A percentile compares a stretch with the other conserved stretches of the same genome.
phyloP scores from a whole-genome alignment of 1,140 invertebrate genomes.

The Wiebesia pumilae region DNA sequence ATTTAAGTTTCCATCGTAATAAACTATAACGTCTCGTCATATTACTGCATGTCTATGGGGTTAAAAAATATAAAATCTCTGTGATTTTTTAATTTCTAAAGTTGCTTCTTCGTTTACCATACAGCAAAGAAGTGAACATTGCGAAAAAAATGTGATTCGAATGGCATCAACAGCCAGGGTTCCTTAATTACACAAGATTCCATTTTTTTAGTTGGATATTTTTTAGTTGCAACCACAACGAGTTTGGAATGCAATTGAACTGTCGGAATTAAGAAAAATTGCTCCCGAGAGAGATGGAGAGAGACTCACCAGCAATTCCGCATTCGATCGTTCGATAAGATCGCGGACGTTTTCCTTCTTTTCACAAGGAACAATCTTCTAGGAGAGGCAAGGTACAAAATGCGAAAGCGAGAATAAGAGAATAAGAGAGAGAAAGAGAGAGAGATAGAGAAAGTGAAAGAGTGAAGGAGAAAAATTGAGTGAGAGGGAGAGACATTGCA shows the following conservation, averaged over 20 bases:
- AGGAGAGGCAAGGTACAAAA: not conserved
- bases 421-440: not conserved
- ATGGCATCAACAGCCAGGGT: slow-evolving; percentile 37
- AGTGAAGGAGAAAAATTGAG: not conserved
- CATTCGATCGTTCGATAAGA: slow-evolving; percentile 52
- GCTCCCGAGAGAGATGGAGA: slow-evolving; percentile 24
- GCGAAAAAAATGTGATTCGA: slow-evolving; percentile 28
- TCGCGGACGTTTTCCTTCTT: slow-evolving; percentile 49
- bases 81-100: not conserved
- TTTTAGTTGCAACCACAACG: slow-evolving; percentile 34
- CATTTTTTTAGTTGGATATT: slow-evolving; percentile 40
- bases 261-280: slow-evolving; percentile 56
- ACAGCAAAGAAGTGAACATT: not conserved
- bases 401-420: not conserved
- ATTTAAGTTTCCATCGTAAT: too few relatives aligned
- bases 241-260: slow-evolving; percentile 54
- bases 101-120: not conserved
- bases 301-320: slow-evolving; percentile 40
- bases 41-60: too few relatives aligned
- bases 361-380: slow-evolving; percentile 2
- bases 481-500: not conserved
- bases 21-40: too few relatives aligned
- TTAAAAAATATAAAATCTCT: too few relatives aligned
- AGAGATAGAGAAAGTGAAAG: not conserved
- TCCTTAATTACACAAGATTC: slow-evolving; percentile 48